These are phyloP conservation scores for Onychomys arenicola DNA, from an alignment of 2,797 vertebrate species.

Conservation along the genomic window DNA sequence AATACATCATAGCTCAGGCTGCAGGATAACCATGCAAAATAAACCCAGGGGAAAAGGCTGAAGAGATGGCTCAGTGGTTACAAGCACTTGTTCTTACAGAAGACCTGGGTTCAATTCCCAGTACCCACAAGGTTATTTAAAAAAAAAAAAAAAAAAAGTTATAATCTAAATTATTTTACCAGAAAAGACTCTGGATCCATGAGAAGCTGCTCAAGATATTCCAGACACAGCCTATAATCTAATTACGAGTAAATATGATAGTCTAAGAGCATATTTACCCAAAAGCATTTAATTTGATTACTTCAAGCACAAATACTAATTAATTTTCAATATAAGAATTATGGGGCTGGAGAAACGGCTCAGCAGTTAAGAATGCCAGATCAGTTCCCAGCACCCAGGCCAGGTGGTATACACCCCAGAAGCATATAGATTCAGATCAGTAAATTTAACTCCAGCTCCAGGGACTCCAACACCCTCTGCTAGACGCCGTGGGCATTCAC, in stretches of 20 bases:
- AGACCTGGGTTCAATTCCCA: neutral
- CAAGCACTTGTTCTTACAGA: neutral
- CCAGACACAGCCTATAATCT: neutral
- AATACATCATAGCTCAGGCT: neutral
- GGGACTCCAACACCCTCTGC: neutral
- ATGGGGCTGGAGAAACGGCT: neutral
- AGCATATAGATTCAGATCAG: neutral
- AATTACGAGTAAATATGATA: neutral
- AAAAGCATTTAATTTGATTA: constrained; percentile 24
- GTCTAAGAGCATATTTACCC: neutral
- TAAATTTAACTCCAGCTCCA: neutral
- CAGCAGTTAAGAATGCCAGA: neutral
- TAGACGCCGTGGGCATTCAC: neutral
- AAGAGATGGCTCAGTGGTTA: neutral
- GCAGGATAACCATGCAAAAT: neutral
- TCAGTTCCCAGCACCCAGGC: neutral
- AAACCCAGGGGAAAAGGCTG: neutral
- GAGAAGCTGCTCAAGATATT: constrained; percentile 15
- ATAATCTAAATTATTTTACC: constrained; percentile 40
- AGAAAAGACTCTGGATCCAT: constrained; percentile 26
- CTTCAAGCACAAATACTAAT: constrained; percentile 39
- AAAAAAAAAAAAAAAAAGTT: constrained; percentile 16
- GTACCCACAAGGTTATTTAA: neutral
- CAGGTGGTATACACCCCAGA: neutral
- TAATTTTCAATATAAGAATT: constrained; percentile 10